phyloP scores from a whole-genome alignment of 2,888 invertebrate genomes.

The Geophilus truncorum region DNA sequence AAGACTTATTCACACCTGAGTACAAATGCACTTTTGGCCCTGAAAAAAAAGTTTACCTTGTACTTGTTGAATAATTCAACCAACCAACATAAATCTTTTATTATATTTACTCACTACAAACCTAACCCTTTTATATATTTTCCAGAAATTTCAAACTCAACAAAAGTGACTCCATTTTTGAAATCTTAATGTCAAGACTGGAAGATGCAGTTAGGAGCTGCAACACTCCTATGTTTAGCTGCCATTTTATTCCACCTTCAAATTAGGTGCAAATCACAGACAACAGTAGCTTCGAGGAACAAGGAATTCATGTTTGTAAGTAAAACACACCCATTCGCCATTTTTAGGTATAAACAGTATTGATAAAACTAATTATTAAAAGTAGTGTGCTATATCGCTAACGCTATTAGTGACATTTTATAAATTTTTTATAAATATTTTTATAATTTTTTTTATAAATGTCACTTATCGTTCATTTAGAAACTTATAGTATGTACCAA shows the following conservation, averaged over 20 bases:
- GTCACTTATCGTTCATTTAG: no score
- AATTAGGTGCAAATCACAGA: not conserved
- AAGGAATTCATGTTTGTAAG: not conserved
- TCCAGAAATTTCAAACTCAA: not conserved
- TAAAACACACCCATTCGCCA: not conserved
- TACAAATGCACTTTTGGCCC: not conserved
- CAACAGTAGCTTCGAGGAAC: not conserved
- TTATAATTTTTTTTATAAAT: no score
- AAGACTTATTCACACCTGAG: not conserved
- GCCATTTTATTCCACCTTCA: not conserved
- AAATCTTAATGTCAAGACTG: not conserved
- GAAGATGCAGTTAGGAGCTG: conserved; percentile 5
- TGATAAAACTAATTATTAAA: no score
- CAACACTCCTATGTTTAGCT: not conserved
- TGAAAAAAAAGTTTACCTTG: not conserved
- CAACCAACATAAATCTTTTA: no score
- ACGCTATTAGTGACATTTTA: no score
- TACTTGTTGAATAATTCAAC: not conserved
- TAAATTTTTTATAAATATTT: no score
- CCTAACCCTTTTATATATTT: not conserved
- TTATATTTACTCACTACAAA: no score
- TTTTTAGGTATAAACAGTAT: no score
- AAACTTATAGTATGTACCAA: no score
- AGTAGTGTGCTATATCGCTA: no score
- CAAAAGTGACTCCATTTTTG: not conserved